Evolutionary conservation across 2,888 invertebrate species (phyloP), one percentile per base, ranked within the genome.

Genomic region (Ormyrus nitidulus): DNA sequence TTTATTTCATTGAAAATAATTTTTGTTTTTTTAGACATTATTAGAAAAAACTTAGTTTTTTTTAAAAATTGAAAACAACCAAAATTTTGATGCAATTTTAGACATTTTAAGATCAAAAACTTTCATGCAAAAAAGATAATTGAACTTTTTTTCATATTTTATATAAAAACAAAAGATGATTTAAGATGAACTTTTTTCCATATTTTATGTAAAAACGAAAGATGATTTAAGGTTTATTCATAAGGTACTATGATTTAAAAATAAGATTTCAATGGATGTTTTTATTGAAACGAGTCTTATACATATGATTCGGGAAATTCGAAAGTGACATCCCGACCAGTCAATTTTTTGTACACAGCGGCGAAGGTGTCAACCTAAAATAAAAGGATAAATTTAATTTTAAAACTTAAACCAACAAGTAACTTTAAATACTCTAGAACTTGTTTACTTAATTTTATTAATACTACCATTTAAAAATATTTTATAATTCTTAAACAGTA

Each of bases 241-340:
- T 59, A 49, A 64, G 51, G 44, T 61, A 7, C 11, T 13, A 73
- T 34, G 61, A 68, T 34, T 13, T 65, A 64, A 73, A 51, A 59
- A 72, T 73, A 79, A 59, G n/a, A 73, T 77, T 77, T 79, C 73
- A 79, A 81, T 79, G 76, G 49, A 19, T 74, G 58, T 70, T 83
- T 83, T 85, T 85, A 84, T 84, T 84, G 71, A 82, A 81, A 73
- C 64, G 70, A 65, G 83, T 69, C 76, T 95, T 95, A 97, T 95
- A 97, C 95, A 93, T 96, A 97, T 87, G 98, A 97, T 93, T 99
- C 99, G 83, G 99, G 99, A 93, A 99, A 99, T 93, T 99, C 99
- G 92, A 99, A 99, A 86, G 95, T 96, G 80, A 99, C 99, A 92
- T 99, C 98, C 91, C 99, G 97, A 87, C 99, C 99, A 87, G 99